A percentile compares a stretch with the other conserved stretches of the same genome.
These are phyloP conservation scores for Cuniculus paca DNA, from an alignment of 2,797 vertebrate genomes.

Conservation along the genomic window DNA sequence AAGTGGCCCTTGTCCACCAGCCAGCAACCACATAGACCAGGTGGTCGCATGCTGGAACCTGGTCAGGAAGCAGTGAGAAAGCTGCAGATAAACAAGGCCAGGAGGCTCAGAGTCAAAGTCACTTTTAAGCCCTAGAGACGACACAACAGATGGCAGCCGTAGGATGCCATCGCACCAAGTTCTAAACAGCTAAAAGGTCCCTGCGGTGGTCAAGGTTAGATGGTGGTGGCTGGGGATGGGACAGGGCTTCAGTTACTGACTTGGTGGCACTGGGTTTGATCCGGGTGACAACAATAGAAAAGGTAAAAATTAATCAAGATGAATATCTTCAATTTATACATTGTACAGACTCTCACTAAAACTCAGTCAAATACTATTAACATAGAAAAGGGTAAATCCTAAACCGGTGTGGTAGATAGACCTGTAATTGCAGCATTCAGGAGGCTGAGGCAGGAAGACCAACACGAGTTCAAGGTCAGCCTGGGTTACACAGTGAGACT, in stretches of 20 bases:
- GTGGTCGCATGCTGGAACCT: background rate
- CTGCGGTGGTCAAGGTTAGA: background rate
- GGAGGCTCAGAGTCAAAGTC: background rate
- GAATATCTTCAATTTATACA: background rate
- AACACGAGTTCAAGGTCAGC: background rate
- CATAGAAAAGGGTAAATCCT: background rate
- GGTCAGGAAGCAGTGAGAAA: background rate
- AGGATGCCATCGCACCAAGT: background rate
- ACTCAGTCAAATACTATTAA: background rate
- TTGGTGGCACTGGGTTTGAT: background rate
- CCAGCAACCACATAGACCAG: background rate
- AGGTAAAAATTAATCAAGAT: background rate
- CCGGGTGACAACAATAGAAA: background rate
- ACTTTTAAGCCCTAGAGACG: background rate
- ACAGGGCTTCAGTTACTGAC: background rate
- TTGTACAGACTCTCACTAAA: background rate
- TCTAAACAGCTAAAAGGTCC: background rate
- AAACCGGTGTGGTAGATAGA: accelerated
- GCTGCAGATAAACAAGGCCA: background rate
- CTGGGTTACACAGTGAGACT: background rate
- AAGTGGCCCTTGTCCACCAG: background rate
- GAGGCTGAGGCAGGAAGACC: background rate
- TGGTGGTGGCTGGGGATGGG: background rate
- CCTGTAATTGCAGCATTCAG: background rate
- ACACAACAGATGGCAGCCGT: background rate